Base-by-base conservation (phyloP, 2,113 vertebrate genomes). In the Callithrix jacchus region DNA sequence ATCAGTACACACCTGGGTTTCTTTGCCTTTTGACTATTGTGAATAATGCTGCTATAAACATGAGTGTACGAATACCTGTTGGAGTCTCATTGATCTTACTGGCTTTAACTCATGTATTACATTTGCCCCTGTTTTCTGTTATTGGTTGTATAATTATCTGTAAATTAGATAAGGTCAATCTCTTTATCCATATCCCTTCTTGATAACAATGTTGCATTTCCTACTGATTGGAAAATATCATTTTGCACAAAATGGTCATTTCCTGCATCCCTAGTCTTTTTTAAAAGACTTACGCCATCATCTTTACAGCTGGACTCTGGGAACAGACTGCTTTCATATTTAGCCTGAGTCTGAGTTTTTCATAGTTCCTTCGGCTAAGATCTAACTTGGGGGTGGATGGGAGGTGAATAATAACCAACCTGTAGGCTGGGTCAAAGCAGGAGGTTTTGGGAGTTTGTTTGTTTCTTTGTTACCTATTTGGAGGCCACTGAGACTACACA, bases 71-170 rank as follows among this genome's bases (percentile, higher is more conserved):
- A 52, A 58, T 30, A 79, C 2, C 58, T 49, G 5, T 86, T 54
- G 12, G 14, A 58, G n/a, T 70, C 56, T 80, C 64, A n/a, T 32
- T 68, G 37, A 27, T 91, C 74, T 90, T 81, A 61, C 61, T 93
- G 40, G 17, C 77, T 96, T 81, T 49, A 90, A 86, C 35, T 80
- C 25, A 30, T 47, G 27, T 32, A 80, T 80, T 35, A 52, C 32
- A 89, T 96, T 79, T 82, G 68, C 18, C 82, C 18, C 82, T 76
- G 4, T 86, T 96, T 87, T 92, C 6, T 83, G 58, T 94, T 87
- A 74, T 35, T 91, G 12, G 30, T 64, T 64, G 56, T 64, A 73
- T 79, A 96, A 70, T 91, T 91, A 70, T 87, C 77, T 87, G 6
- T n/a, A 92, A 79, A 56, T 88, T 68, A 93, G 49, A 47, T 82